Percentiles rank a stretch among this genome's conserved stretches.
Conservation (phyloP, 2,888 invertebrate species). For the Drepana falcataria region DNA sequence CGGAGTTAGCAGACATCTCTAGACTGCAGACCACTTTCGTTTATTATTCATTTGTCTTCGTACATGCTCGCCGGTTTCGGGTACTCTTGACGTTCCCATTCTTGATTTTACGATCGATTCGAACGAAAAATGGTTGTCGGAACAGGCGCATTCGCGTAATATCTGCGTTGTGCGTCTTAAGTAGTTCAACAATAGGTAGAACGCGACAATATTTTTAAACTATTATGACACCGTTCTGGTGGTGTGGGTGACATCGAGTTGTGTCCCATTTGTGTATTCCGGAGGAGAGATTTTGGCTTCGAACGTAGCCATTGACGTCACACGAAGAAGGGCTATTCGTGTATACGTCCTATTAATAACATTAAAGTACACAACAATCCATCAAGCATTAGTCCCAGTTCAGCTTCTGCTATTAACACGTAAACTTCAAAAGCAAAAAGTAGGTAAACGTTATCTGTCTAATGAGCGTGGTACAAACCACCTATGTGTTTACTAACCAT, state of each 20-base stretch:
- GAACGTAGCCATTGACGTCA: constrained; percentile 45
- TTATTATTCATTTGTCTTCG: too few species aligned
- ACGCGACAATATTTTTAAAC: constrained; percentile 35
- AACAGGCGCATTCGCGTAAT: too few species aligned
- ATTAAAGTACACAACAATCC: constrained; percentile 30
- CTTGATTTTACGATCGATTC: too few species aligned
- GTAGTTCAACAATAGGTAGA: constrained; percentile 21
- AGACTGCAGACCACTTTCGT: too few species aligned
- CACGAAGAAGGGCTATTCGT: constrained; percentile 58
- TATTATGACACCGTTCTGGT: constrained; percentile 30
- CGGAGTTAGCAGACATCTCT: too few species aligned
- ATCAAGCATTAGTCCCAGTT: constrained; percentile 19
- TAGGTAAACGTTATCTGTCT: background rate
- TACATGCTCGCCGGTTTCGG: too few species aligned
- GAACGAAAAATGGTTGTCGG: too few species aligned
- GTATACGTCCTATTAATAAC: constrained; percentile 56
- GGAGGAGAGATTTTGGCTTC: constrained; percentile 44
- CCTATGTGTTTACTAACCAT: too few species aligned
- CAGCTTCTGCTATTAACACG: constrained; percentile 12
- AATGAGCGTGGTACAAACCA: constrained; percentile 2
- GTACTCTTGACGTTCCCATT: too few species aligned
- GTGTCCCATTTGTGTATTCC: constrained; percentile 40
- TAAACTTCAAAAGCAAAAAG: constrained; percentile 15
- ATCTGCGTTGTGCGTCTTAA: too few species aligned
- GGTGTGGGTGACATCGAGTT: constrained; percentile 27